phyloP scores from a whole-genome alignment of 2,888 invertebrate species.

The Dicyrtoma fusca region DNA sequence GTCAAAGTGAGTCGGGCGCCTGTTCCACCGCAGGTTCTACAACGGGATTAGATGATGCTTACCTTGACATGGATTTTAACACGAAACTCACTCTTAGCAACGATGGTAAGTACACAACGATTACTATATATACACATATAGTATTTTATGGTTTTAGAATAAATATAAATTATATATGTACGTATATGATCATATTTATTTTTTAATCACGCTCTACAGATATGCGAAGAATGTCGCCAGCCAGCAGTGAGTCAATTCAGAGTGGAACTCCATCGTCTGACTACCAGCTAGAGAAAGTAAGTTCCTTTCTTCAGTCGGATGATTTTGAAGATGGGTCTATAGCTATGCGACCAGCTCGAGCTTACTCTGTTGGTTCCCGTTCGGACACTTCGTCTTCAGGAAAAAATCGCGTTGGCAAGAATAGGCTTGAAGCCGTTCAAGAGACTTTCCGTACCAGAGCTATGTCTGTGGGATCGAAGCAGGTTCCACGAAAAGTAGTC shows the following conservation, averaged over 20 bases:
- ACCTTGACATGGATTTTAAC: constrained; percentile 56
- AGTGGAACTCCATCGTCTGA: constrained; percentile 83
- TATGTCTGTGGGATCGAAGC: constrained; percentile 70
- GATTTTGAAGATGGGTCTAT: constrained; percentile 65
- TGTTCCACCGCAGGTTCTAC: constrained; percentile 53
- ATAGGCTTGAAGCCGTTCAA: constrained; percentile 53
- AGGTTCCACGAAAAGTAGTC: constrained; percentile 43
- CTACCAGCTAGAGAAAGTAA: constrained; percentile 79
- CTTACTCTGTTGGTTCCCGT: constrained; percentile 84
- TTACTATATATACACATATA: neutral
- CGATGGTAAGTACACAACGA: constrained; percentile 46
- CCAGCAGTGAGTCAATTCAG: constrained; percentile 74
- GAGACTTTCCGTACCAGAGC: constrained; percentile 67
- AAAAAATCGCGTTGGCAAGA: constrained; percentile 47
- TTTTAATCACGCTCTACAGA: constrained; percentile 39
- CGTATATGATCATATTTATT: no score
- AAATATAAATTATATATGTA: no score
- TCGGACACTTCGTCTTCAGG: constrained; percentile 63
- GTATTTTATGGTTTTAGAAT: no score
- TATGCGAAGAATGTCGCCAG: constrained; percentile 63
- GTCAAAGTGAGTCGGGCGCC: constrained; percentile 52
- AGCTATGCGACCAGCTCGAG: constrained; percentile 69
- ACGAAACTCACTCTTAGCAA: constrained; percentile 54
- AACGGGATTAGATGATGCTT: constrained; percentile 53
- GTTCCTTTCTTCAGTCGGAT: constrained; percentile 70